Percentiles rank a stretch among this genome's conserved stretches.
Conservation (phyloP, 1,140 invertebrate genomes). For the Coboldia fuscipes region DNA sequence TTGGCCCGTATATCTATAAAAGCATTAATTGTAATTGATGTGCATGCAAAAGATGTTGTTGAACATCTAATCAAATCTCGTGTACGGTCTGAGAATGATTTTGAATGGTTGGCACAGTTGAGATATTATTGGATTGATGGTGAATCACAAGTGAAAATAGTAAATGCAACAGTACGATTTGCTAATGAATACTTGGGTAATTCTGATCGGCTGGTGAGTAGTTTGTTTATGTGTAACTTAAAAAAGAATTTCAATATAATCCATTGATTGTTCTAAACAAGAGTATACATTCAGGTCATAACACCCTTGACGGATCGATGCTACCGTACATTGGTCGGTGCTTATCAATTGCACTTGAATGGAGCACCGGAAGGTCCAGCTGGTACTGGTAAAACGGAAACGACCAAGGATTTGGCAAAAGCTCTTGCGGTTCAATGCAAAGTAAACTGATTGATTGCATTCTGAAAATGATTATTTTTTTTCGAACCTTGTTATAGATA, state of each 20-base stretch:
- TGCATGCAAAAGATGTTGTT: slow-evolving; percentile 78
- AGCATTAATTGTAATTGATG: slow-evolving; percentile 75
- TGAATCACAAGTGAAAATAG: slow-evolving; percentile 57
- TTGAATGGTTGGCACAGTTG: slow-evolving; percentile 78
- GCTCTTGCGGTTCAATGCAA: slow-evolving; percentile 80
- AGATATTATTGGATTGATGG: slow-evolving; percentile 80
- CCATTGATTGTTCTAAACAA: no score
- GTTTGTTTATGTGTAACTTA: no score
- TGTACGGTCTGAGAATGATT: slow-evolving; percentile 54
- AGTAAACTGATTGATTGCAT: slow-evolving; percentile 82
- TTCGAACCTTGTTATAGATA: not conserved
- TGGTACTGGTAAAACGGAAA: slow-evolving; percentile 78
- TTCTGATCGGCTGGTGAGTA: slow-evolving; percentile 41
- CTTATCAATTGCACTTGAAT: slow-evolving; percentile 67
- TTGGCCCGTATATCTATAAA: slow-evolving; percentile 55
- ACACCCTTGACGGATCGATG: slow-evolving; percentile 67
- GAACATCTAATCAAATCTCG: slow-evolving; percentile 45
- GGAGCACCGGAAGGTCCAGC: slow-evolving; percentile 79
- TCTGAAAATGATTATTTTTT: no score
- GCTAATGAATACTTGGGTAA: slow-evolving; percentile 85
- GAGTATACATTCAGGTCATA: slow-evolving; percentile 37
- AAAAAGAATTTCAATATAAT: no score
- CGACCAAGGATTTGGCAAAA: slow-evolving; percentile 74
- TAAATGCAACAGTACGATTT: slow-evolving; percentile 67
- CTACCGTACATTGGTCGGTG: slow-evolving; percentile 71